Evolutionary conservation across 2,888 invertebrate species (phyloP).

Genomic region (Ochropleura plecta): DNA sequence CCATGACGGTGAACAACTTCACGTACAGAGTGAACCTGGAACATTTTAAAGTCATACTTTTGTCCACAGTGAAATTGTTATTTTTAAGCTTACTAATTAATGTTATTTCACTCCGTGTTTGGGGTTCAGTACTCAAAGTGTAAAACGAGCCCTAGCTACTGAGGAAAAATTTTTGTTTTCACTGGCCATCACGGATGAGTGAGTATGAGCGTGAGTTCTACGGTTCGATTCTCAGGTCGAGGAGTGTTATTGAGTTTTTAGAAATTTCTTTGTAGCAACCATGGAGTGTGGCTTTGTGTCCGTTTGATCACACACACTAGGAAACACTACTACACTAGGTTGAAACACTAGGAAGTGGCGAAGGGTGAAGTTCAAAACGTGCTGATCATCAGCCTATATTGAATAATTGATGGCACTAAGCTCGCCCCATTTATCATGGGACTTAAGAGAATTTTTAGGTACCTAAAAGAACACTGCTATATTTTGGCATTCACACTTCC

Average conservation of each 20-base stretch:
- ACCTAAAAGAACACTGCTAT: too few species aligned
- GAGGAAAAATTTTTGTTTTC: too few species aligned
- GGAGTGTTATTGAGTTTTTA: neutral
- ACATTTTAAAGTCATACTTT: constrained; percentile 59
- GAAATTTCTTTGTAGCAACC: neutral
- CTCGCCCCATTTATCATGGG: neutral
- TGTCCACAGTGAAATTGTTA: constrained; percentile 53
- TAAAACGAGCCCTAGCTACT: too few species aligned
- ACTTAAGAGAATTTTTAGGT: neutral
- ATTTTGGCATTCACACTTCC: too few species aligned
- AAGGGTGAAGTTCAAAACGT: too few species aligned
- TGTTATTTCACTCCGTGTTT: neutral
- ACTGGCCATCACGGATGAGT: too few species aligned
- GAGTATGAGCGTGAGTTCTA: neutral
- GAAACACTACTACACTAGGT: too few species aligned
- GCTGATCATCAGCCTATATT: too few species aligned
- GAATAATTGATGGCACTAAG: neutral
- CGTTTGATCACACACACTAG: neutral
- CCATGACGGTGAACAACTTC: constrained; percentile 94
- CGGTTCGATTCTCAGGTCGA: neutral
- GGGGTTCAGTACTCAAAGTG: too few species aligned
- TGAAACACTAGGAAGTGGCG: too few species aligned
- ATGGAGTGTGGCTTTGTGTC: neutral
- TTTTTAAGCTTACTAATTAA: constrained; percentile 13
- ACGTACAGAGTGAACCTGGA: constrained; percentile 92